Evolutionary conservation across 2,888 invertebrate genomes (phyloP).

Genomic region (Metopia argyrocephala): DNA sequence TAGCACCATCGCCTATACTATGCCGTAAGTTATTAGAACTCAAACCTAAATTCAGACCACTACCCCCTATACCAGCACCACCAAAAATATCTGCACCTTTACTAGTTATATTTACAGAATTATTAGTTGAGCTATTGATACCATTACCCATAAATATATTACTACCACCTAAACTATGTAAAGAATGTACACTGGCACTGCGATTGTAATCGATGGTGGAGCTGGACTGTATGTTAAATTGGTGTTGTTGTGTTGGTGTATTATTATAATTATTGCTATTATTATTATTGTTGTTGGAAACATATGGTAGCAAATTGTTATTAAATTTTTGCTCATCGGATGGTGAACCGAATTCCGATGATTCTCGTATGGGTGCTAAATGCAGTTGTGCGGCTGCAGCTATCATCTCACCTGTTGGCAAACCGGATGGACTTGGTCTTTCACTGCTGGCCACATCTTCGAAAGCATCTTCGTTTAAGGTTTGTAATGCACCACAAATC

Average conservation of each 20-base stretch:
- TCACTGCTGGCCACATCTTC: constrained; percentile 92
- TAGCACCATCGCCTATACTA: constrained; percentile 69
- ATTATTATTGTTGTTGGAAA: constrained; percentile 69
- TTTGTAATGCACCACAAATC: constrained; percentile 95
- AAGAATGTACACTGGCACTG: constrained; percentile 74
- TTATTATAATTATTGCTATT: constrained; percentile 62
- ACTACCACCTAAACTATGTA: constrained; percentile 72
- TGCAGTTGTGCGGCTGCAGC: constrained; percentile 77
- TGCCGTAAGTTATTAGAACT: constrained; percentile 68
- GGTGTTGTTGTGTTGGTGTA: constrained; percentile 67
- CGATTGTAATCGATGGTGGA: constrained; percentile 70
- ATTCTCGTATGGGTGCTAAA: constrained; percentile 79
- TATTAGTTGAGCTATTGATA: constrained; percentile 34
- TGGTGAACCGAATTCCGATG: constrained; percentile 78
- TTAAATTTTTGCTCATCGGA: constrained; percentile 76
- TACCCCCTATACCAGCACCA: constrained; percentile 58
- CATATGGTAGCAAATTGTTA: constrained; percentile 69
- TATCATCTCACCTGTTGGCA: constrained; percentile 80
- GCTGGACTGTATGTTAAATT: constrained; percentile 63
- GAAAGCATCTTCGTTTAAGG: constrained; percentile 94
- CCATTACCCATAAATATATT: constrained; percentile 61
- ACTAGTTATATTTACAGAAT: constrained; percentile 30
- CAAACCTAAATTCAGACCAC: constrained; percentile 60
- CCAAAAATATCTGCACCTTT: constrained; percentile 25
- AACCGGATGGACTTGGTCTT: constrained; percentile 81